These are phyloP conservation scores for Acanthisitta chloris DNA, from an alignment of 2,113 vertebrate genomes.

Conservation along the genomic window DNA sequence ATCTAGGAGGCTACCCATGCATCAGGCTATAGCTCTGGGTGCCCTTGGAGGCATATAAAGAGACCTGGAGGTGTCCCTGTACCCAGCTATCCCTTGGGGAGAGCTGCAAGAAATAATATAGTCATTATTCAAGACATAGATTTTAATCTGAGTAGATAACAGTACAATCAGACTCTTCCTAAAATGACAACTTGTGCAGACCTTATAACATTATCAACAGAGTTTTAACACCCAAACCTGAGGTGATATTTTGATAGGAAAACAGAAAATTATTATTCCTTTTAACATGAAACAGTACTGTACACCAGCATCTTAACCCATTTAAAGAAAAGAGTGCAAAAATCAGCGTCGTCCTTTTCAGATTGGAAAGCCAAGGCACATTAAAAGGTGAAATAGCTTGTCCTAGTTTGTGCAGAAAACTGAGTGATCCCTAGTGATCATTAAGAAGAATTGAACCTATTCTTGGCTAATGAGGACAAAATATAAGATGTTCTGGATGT, in stretches of 20 bases:
- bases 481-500: not conserved
- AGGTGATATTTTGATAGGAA: not conserved
- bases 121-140: not conserved
- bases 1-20: not conserved
- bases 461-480: conserved; percentile 25
- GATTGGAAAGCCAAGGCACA: not conserved
- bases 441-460: not conserved
- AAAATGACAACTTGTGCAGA: not conserved
- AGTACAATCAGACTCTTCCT: not conserved
- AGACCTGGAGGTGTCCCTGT: not conserved
- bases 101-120: not conserved
- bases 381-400: not conserved
- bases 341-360: not conserved
- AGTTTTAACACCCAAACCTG: not conserved
- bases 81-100: not conserved
- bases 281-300: not conserved
- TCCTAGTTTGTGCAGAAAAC: conserved; percentile 9
- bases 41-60: not conserved
- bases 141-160: not conserved
- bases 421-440: not conserved
- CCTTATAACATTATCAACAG: not conserved
- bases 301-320: not conserved
- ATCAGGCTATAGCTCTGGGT: not conserved
- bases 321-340: not conserved
- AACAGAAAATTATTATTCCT: not conserved